Evolutionary conservation across 2,113 vertebrate genomes (phyloP).

Genomic region (Callospermophilus lateralis): DNA sequence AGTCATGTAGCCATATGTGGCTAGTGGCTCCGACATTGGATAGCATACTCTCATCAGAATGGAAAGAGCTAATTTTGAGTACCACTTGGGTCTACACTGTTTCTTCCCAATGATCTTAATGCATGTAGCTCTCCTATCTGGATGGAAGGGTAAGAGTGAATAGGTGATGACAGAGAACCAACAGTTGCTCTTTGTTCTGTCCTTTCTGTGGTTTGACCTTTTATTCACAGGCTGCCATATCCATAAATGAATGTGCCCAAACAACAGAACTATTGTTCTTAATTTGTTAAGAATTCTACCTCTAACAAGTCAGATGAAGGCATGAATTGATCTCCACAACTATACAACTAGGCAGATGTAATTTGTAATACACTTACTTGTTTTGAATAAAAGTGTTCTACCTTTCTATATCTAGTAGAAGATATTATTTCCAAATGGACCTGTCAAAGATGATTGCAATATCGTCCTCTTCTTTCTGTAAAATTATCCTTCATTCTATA

Average conservation of each 20-base stretch:
- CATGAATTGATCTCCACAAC: not conserved
- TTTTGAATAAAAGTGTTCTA: conserved; percentile 7
- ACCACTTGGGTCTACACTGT: not conserved
- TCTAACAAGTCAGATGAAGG: not conserved
- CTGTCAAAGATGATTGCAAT: not conserved
- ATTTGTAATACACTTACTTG: conserved; percentile 66
- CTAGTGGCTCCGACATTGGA: not conserved
- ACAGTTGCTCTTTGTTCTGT: not conserved
- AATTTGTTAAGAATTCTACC: not conserved
- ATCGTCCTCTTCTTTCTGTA: not conserved
- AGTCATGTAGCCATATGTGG: not conserved
- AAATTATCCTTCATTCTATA: conserved; percentile 40
- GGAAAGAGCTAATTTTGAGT: not conserved
- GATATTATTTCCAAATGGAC: conserved; percentile 47
- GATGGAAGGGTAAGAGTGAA: not conserved
- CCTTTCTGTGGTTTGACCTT: not conserved
- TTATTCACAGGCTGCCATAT: not conserved
- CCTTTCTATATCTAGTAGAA: not conserved
- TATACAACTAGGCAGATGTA: not conserved
- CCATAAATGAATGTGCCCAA: not conserved
- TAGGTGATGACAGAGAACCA: not conserved
- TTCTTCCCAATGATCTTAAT: not conserved
- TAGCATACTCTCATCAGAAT: not conserved
- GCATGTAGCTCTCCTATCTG: not conserved
- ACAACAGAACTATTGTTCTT: not conserved